Conservation (phyloP, 2,888 invertebrate genomes). For the Bruchidius siliquastri region DNA sequence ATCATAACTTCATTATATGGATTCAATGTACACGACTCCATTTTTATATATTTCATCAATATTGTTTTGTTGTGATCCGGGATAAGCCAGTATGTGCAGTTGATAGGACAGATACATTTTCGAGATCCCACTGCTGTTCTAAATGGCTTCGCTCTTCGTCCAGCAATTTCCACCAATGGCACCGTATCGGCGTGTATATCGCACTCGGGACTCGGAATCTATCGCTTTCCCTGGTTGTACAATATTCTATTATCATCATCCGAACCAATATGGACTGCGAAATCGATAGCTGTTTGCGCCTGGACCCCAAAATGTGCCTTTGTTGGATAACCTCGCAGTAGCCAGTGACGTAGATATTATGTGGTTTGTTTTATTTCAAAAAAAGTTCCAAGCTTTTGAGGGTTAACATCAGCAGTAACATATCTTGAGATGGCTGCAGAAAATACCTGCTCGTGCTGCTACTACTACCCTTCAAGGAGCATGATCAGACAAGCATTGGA, state of each 20-base stretch:
- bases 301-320: neutral
- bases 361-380: no score
- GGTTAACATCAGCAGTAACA: no score
- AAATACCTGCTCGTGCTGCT: no score
- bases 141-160: neutral
- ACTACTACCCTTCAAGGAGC: no score
- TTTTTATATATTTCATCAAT: neutral
- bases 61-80: neutral
- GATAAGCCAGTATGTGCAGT: neutral
- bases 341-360: neutral
- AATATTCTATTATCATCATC: neutral
- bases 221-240: neutral
- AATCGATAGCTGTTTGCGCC: neutral
- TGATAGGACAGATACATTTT: neutral
- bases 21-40: no score
- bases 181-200: neutral
- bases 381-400: no score
- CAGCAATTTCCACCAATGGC: neutral
- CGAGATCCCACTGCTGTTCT: neutral
- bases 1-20: no score
- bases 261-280: neutral
- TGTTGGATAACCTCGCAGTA: neutral
- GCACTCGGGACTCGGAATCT: neutral
- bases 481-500: no score
- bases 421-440: no score